Conservation (phyloP, 2,888 invertebrate genomes). For the Drosophila macrospina region DNA sequence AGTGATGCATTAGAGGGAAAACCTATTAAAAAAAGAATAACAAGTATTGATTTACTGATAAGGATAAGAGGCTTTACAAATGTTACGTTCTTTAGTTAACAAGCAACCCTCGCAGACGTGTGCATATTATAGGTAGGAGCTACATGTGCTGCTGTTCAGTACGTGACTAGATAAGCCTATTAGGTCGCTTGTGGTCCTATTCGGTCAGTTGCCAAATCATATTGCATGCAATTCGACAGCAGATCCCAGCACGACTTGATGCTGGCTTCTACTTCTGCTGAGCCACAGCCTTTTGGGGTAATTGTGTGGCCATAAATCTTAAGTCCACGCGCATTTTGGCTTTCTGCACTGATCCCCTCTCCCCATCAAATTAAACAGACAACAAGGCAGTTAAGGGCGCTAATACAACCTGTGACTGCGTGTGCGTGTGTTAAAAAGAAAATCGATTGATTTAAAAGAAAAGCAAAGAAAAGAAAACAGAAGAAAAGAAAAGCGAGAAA, state of each 20-base stretch:
- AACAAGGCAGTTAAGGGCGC: conserved; percentile 29
- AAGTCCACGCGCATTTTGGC: conserved; percentile 46
- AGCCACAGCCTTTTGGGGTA: conserved; percentile 49
- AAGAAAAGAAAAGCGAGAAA: neutral
- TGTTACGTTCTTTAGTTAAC: neutral
- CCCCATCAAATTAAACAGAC: conserved; percentile 49
- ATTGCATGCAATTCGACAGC: conserved; percentile 36
- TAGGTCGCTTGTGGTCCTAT: conserved; percentile 27
- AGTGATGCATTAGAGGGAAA: neutral
- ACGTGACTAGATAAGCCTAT: conserved; percentile 73
- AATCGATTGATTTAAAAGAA: conserved; percentile 60
- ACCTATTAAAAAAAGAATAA: neutral
- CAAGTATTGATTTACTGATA: neutral
- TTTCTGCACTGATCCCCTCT: conserved; percentile 34
- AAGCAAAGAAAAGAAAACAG: conserved; percentile 5
- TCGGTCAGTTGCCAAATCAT: conserved; percentile 35
- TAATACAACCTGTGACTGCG: conserved; percentile 30
- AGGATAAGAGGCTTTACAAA: neutral
- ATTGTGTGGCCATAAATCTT: conserved; percentile 74
- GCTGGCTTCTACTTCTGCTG: conserved; percentile 1
- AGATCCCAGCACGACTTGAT: conserved; percentile 10
- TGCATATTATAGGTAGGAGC: neutral
- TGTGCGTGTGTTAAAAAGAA: conserved; percentile 26
- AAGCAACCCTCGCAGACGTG: conserved; percentile 34
- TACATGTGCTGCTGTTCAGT: conserved; percentile 37